These are phyloP conservation scores for Branchipolynoe longqiensis DNA, from an alignment of 2,888 invertebrate genomes.

Conservation along the genomic window DNA sequence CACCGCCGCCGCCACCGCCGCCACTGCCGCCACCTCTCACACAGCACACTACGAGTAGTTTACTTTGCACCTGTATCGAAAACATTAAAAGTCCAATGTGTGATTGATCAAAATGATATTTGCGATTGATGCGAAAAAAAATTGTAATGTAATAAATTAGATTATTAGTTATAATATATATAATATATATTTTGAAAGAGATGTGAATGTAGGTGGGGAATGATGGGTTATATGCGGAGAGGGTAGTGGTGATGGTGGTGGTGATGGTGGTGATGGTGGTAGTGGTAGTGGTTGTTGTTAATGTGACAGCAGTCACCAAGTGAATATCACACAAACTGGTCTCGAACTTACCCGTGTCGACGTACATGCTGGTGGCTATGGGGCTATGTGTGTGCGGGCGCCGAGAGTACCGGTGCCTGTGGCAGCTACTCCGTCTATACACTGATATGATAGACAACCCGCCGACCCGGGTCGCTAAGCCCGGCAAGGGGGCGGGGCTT, in stretches of 20 bases:
- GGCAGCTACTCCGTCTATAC: slow-evolving; percentile 52
- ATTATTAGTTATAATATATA: too few species aligned
- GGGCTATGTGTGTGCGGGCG: neutral
- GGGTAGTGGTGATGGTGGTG: neutral
- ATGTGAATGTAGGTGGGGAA: neutral
- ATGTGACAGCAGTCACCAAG: too few species aligned
- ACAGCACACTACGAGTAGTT: neutral
- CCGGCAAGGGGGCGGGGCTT: slow-evolving; percentile 46
- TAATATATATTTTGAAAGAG: too few species aligned
- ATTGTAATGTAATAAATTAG: too few species aligned
- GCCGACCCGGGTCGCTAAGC: slow-evolving; percentile 55
- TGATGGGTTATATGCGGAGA: neutral
- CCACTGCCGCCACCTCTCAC: neutral
- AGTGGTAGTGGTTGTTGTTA: slow-evolving; percentile 1
- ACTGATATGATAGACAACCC: slow-evolving; percentile 51
- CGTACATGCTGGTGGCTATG: slow-evolving; percentile 26
- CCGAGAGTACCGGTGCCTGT: slow-evolving; percentile 44
- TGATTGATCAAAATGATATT: too few species aligned
- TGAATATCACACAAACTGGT: slow-evolving; percentile 28
- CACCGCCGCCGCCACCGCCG: neutral
- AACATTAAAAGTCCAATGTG: too few species aligned
- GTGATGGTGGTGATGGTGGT: neutral
- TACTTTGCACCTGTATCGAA: slow-evolving; percentile 14
- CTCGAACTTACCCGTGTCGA: slow-evolving; percentile 40
- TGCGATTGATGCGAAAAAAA: too few species aligned